Conservation (phyloP, 2,797 vertebrate genomes). For the Rhincodon typus region DNA sequence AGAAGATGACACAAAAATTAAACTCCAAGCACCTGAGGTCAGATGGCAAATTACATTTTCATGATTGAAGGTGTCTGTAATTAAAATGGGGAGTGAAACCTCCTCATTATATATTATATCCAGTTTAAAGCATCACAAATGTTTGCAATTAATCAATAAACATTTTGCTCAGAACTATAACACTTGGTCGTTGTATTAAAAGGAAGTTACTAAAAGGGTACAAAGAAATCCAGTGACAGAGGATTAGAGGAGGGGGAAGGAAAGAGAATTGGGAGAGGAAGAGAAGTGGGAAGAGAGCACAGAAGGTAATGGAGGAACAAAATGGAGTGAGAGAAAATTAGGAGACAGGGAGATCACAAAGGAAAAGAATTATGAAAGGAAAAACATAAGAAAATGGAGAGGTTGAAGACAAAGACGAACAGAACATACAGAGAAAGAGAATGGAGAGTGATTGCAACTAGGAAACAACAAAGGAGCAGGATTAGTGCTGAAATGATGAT, state of each 20-base stretch:
- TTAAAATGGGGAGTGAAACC: neutral
- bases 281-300: too few relatives aligned
- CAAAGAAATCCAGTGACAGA: neutral
- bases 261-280: neutral
- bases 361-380: neutral
- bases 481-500: neutral
- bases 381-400: neutral
- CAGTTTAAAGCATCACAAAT: neutral
- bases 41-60: neutral
- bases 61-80: neutral
- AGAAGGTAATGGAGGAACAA: neutral
- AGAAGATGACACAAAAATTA: neutral
- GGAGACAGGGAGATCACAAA: neutral
- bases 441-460: neutral
- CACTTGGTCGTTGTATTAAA: neutral
- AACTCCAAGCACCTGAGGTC: neutral
- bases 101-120: neutral
- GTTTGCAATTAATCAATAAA: neutral
- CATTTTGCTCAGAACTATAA: neutral
- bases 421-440: neutral
- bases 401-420: neutral
- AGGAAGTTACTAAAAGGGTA: neutral
- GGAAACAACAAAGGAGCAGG: neutral
- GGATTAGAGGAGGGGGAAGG: neutral
- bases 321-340: neutral